Base-by-base conservation (phyloP, 1,140 invertebrate genomes). In the Teleopsis dalmanni region DNA sequence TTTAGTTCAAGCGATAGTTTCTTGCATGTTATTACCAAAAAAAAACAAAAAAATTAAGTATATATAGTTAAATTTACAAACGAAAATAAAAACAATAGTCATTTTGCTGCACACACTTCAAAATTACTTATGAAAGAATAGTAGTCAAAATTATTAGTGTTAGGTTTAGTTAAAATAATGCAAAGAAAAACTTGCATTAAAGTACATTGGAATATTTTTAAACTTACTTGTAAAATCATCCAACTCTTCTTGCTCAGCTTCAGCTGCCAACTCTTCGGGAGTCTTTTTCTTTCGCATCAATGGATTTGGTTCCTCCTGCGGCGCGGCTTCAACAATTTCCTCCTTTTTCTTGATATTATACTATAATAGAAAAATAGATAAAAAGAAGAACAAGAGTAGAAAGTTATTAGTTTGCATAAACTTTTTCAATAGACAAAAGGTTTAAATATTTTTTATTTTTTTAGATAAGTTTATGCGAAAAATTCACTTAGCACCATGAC, bases 301-400 rank as follows among this genome's bases (percentile, higher is more conserved):
- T 41, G 83, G 90, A 73, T 93, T 93, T 48, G 84, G 85, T 57
- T 91, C 87, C 71, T 93, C 89, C 57, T 82, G 80, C 34, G 80
- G 83, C 57, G 76, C 75, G 49, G 82, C 78, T 62, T 89, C 86
- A 55, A 87, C 81, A 52, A 90, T 78, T 70, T 93, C 91, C 72
- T 94, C 93, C 64, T 90, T 91, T 77, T 97, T 98, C 74, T 93
- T 93, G 74, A 98, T 95, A 73, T 95, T 95, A 77, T 98, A 98
- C 94, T 97, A 81, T 23, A 53, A 45, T 27, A n/a, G n/a, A n/a
- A n/a, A n/a, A n/a, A n/a, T n/a, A n/a, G n/a, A n/a, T n/a, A n/a
- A n/a, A n/a, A n/a, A n/a, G n/a, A n/a, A n/a, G n/a, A n/a, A n/a
- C n/a, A n/a, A n/a, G n/a, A n/a, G n/a, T n/a, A n/a, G n/a, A n/a